phyloP scores from a whole-genome alignment of 2,888 invertebrate species.

The Nycteola revayana region DNA sequence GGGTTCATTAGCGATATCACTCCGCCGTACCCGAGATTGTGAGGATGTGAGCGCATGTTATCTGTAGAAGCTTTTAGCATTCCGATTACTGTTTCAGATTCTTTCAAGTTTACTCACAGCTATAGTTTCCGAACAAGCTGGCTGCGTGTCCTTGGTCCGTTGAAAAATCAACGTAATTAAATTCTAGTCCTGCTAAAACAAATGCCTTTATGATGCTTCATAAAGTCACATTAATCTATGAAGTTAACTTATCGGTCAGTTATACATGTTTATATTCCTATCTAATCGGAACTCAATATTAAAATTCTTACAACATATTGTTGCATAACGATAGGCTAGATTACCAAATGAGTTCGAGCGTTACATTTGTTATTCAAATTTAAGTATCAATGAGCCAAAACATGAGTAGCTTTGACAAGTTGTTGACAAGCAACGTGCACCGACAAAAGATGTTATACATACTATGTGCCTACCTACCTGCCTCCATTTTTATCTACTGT shows the following conservation, averaged over 20 bases:
- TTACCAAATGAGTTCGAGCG: constrained; percentile 33
- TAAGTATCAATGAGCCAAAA: constrained; percentile 36
- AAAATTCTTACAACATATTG: constrained; percentile 29
- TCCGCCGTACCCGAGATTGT: constrained; percentile 52
- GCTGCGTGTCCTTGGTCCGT: constrained; percentile 40
- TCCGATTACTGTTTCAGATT: constrained; percentile 56
- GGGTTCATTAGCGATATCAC: constrained; percentile 79
- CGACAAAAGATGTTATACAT: constrained; percentile 36
- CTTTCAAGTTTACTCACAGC: constrained; percentile 39
- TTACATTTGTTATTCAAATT: constrained; percentile 54
- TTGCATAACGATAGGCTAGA: constrained; percentile 22
- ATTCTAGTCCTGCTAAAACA: constrained; percentile 3
- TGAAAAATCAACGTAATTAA: constrained; percentile 25
- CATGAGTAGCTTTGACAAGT: constrained; percentile 43
- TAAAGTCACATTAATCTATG: too few relatives aligned
- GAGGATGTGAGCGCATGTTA: constrained; percentile 57
- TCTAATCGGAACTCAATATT: constrained; percentile 39
- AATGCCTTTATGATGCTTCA: too few relatives aligned
- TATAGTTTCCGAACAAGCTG: constrained; percentile 43
- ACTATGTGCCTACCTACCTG: constrained; percentile 3
- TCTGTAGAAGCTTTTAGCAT: constrained; percentile 72
- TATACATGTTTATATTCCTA: too few relatives aligned
- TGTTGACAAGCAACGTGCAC: constrained; percentile 38
- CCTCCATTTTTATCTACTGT: constrained; percentile 11
- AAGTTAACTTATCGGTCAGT: too few relatives aligned